phyloP scores from a whole-genome alignment of 1,140 invertebrate species.

The Sitobion miscanthi region DNA sequence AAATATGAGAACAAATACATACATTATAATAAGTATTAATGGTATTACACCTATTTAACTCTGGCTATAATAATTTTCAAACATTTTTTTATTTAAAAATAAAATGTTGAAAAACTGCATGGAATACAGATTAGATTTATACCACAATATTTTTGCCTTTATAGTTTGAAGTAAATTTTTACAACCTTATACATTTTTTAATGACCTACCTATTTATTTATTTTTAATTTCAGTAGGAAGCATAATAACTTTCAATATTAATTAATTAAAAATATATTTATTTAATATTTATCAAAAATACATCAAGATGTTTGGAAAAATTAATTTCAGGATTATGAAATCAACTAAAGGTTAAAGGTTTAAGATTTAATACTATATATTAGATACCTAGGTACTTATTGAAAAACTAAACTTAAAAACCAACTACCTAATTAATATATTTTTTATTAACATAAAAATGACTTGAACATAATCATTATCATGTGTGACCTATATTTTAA shows the following conservation, averaged over 20 bases:
- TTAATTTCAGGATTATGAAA: background rate
- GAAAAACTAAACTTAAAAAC: background rate
- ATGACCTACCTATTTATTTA: too few relatives aligned
- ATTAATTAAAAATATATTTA: background rate
- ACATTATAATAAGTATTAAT: background rate
- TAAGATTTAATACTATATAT: too few relatives aligned
- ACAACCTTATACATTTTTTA: too few relatives aligned
- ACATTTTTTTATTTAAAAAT: background rate
- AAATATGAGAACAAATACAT: background rate
- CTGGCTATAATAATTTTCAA: background rate
- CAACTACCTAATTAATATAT: background rate
- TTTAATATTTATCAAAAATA: background rate
- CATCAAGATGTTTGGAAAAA: background rate
- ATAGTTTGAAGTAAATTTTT: too few relatives aligned
- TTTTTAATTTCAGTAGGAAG: too few relatives aligned
- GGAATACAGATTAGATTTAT: background rate
- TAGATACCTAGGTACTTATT: background rate
- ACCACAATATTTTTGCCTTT: too few relatives aligned
- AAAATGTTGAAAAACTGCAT: too few relatives aligned
- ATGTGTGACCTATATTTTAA: background rate
- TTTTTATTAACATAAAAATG: background rate
- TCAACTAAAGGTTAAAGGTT: too few relatives aligned
- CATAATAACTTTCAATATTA: background rate
- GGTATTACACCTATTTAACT: background rate
- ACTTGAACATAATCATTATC: background rate